Base-by-base conservation (phyloP, 2,797 vertebrate genomes). In the Cynodonichthys magdalenae region DNA sequence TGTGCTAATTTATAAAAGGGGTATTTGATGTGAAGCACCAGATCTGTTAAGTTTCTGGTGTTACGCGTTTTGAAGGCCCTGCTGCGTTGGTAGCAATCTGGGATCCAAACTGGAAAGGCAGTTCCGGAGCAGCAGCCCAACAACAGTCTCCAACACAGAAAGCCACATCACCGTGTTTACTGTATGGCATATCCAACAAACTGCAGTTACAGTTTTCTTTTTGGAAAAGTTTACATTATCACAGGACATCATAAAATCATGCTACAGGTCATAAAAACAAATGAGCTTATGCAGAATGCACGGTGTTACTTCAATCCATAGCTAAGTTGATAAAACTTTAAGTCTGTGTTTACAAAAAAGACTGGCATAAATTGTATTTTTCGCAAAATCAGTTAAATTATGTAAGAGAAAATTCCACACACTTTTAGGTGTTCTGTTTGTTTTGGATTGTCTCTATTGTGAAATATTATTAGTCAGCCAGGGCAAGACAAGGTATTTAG, bases 401-500 rank as follows among this genome's bases (percentile, higher is more conserved):
- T 36, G 14, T 27, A 54, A 58, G 70, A 58, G 42, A n/a, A 59
- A 48, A 59, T 46, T 51, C 50, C 15, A 29, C 15, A 36, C 52
- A 45, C 47, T 6, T 59, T 11, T 56, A 3, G 14, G 10, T 39
- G n/a, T 39, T 39, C 65, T 81, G 79, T 79, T 73, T 81, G 66
- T 73, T 27, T 53, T 51, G 41, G 47, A 29, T 53, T 20, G 53
- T 39, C 57, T 52, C 31, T 56, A 54, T 66, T 57, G 71, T 81
- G 74, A 70, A 69, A 80, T 89, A 76, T 75, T 34, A 79, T 81
- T 77, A 74, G 46, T 53, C 61, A 3, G 47, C 24, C 49, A 24
- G 65, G 72, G 60, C 58, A 42, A 69, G 61, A 64, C 46, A 63
- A 74, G 53, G 60, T 69, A 53, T 78, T 64, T 77, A 60, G 53